These are phyloP conservation scores for Steinernema carpocapsae DNA, from an alignment of 2,888 invertebrate genomes.

Conservation along the genomic window DNA sequence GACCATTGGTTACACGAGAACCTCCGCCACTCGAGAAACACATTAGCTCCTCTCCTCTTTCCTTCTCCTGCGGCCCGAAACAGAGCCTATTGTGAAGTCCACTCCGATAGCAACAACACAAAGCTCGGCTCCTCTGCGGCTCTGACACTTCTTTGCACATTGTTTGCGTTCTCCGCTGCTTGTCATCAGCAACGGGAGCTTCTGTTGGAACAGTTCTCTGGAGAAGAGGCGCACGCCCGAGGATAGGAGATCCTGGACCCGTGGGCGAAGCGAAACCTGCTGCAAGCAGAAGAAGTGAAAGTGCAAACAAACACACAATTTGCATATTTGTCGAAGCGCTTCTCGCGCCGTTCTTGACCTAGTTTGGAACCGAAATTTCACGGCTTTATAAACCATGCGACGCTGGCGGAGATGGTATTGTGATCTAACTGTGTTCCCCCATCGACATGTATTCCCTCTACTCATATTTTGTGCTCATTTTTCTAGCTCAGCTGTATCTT, in stretches of 20 bases:
- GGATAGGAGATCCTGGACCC: slow-evolving; percentile 31
- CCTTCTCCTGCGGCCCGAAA: neutral
- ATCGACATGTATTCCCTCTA: neutral
- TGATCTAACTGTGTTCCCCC: neutral
- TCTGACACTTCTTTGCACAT: slow-evolving; percentile 10
- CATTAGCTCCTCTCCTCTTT: neutral
- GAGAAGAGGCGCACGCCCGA: slow-evolving; percentile 2
- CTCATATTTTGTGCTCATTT: neutral
- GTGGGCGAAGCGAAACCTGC: slow-evolving; percentile 13
- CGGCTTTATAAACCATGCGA: neutral
- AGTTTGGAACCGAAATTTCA: neutral
- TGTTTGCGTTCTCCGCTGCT: slow-evolving; percentile 25
- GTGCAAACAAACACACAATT: slow-evolving; percentile 32
- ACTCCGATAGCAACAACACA: slow-evolving; percentile 27
- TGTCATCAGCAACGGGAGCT: neutral
- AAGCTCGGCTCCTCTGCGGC: slow-evolving; percentile 10
- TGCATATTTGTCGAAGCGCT: slow-evolving; percentile 7
- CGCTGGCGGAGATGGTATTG: neutral
- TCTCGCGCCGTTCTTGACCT: slow-evolving; percentile 21
- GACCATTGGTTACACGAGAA: too few species aligned
- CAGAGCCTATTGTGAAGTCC: slow-evolving; percentile 30
- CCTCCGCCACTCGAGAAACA: slow-evolving; percentile 11
- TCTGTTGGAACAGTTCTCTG: slow-evolving; percentile 3
- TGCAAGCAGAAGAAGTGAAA: neutral
- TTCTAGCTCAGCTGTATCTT: neutral